Evolutionary conservation across 2,888 invertebrate species (phyloP).

Genomic region (Eilema griseolum): DNA sequence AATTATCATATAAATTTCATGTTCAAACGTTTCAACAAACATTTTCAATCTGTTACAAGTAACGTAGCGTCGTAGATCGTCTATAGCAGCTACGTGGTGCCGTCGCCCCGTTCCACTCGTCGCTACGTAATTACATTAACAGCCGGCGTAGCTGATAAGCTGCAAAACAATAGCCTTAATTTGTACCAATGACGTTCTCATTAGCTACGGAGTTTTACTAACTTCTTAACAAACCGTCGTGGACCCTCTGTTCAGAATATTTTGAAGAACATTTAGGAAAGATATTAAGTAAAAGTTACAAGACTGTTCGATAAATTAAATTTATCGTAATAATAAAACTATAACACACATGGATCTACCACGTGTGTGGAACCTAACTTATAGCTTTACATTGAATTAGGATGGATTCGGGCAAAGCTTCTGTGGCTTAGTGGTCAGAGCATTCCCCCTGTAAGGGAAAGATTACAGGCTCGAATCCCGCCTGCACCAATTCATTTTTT

Average conservation of each 20-base stretch:
- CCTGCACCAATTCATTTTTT: too few relatives aligned
- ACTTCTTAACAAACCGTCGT: constrained; percentile 16
- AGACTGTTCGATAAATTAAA: not conserved
- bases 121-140: constrained; percentile 61
- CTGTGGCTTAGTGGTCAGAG: too few relatives aligned
- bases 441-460: too few relatives aligned
- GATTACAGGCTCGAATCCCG: too few relatives aligned
- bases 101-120: constrained; percentile 41
- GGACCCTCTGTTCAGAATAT: not conserved
- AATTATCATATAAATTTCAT: constrained; percentile 12
- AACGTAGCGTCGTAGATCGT: constrained; percentile 49
- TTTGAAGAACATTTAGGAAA: not conserved
- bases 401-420: too few relatives aligned
- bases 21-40: constrained; percentile 15
- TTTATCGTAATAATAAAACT: not conserved
- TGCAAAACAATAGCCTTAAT: constrained; percentile 64
- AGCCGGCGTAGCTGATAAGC: constrained; percentile 54
- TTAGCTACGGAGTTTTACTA: constrained; percentile 51
- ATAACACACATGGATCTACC: too few relatives aligned
- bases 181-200: constrained; percentile 57
- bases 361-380: too few relatives aligned
- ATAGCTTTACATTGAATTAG: too few relatives aligned
- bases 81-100: constrained; percentile 52
- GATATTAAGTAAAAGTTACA: not conserved
- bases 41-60: constrained; percentile 22